Evolutionary conservation across 2,113 vertebrate species (phyloP).

Genomic region (Gallinago paraguaiae): DNA sequence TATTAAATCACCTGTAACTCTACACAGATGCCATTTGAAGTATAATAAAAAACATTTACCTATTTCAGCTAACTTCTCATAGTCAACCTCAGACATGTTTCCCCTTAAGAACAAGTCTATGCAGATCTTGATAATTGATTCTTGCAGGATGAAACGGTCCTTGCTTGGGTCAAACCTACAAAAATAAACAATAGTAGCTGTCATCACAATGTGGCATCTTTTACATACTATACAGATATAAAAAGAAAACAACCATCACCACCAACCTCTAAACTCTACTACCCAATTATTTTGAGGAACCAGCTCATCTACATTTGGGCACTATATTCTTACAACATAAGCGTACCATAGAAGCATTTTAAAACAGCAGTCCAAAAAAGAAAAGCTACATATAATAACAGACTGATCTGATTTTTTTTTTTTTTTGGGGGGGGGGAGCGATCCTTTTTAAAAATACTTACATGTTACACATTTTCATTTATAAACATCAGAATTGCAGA

Average conservation of each 20-base stretch:
- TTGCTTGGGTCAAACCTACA: not conserved
- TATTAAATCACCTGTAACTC: not conserved
- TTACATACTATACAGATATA: not conserved
- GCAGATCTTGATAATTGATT: not conserved
- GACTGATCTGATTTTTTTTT: not conserved
- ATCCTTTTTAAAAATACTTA: not conserved
- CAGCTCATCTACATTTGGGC: not conserved
- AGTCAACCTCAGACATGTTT: slow-evolving; percentile 57
- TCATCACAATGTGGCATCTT: not conserved
- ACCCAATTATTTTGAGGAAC: not conserved
- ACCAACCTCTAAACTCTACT: not conserved
- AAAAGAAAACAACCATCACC: not conserved
- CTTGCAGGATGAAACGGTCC: not conserved
- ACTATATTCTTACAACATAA: not conserved
- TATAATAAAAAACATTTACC: slow-evolving; percentile 61
- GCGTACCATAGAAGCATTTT: not conserved
- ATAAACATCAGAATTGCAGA: not conserved
- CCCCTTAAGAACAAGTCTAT: not conserved
- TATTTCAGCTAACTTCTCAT: slow-evolving; percentile 80
- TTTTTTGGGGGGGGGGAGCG: no score
- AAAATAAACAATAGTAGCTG: not conserved
- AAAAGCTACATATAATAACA: not conserved
- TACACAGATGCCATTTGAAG: not conserved
- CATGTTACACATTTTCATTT: not conserved
- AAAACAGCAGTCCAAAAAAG: not conserved